phyloP scores from a whole-genome alignment of 2,888 invertebrate genomes.

The Andrena flavipes region DNA sequence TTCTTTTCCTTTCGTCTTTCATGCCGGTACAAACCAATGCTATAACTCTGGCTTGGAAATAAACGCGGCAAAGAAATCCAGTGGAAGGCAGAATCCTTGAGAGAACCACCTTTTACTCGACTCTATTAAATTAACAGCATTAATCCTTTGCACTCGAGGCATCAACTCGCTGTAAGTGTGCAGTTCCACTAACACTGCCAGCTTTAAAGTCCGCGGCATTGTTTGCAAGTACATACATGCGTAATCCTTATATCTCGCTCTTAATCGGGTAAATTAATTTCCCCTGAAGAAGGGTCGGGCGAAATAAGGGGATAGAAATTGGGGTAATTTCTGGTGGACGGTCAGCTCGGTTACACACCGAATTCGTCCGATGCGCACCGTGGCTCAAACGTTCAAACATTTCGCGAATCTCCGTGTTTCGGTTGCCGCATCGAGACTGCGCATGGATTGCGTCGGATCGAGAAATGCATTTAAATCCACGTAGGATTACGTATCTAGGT shows the following conservation, averaged over 20 bases:
- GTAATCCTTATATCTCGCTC: conserved; percentile 33
- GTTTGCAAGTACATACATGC: conserved; percentile 21
- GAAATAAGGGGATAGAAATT: conserved; percentile 9
- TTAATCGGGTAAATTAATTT: conserved; percentile 46
- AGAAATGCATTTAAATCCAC: not conserved
- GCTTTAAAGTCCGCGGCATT: conserved; percentile 5
- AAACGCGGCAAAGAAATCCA: not conserved
- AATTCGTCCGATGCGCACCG: not conserved
- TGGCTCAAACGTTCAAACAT: conserved; percentile 1
- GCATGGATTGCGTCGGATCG: not conserved
- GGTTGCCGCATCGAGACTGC: not conserved
- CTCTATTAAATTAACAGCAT: conserved; percentile 53
- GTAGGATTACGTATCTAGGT: conserved; percentile 5
- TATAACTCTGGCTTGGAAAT: conserved; percentile 5
- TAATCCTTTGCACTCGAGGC: conserved; percentile 47
- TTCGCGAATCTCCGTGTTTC: conserved; percentile 4
- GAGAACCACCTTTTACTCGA: conserved; percentile 13
- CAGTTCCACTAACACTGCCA: not conserved
- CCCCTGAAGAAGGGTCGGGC: conserved; percentile 8
- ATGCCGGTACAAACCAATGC: conserved; percentile 10
- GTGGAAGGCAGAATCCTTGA: conserved; percentile 23
- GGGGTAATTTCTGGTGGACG: conserved; percentile 31
- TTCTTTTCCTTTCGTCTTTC: not conserved
- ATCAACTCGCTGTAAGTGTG: conserved; percentile 25
- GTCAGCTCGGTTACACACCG: not conserved